Evolutionary conservation across 2,113 vertebrate genomes (phyloP), one percentile per base, ranked within the genome.

Genomic region (Prietella phreatophila): DNA sequence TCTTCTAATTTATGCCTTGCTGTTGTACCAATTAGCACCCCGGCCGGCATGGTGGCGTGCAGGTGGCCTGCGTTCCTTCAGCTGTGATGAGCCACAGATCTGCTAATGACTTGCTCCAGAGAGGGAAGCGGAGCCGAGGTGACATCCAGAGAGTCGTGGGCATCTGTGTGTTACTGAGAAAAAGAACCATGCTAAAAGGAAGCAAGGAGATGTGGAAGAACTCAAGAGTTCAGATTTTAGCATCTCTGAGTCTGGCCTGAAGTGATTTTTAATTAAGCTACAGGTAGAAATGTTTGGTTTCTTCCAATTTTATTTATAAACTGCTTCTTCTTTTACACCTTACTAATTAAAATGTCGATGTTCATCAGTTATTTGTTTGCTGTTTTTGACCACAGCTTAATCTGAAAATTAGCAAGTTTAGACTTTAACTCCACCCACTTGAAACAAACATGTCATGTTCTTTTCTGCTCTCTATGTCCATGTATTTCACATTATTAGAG

Each of bases 1-100:
- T 69, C 65, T 87, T 91, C 89, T 92, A 91, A 91, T 93, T 93
- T 91, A 92, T 92, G 89, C 89, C 80, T 88, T 82, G 91, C 87
- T 82, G 85, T 87, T 86, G 84, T 88, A 91, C 88, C 91, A 92
- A 93, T 93, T 93, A 93, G 82, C 91, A 65, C 88, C 60, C 76
- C 20, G 60, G 87, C 58, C 75, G 55, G 58, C 19, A 22, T 56
- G 58, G 75, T n/a, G 33, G 8, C 33, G 25, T 82, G 75, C 85
- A 90, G 89, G 90, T 91, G 90, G 89, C 73, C 53, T 56, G 30
- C 25, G 78, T 60, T 39, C 42, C 60, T 85, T 88, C 83, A 82
- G 86, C 55, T 17, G 50, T 25, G 85, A 87, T 86, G n/a, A 84
- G 86, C 83, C 71, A 39, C 53, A 82, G 81, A 88, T 78, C 56